Evolutionary conservation across 2,888 invertebrate species (phyloP).

Genomic region (Mechanitis mazaeus): DNA sequence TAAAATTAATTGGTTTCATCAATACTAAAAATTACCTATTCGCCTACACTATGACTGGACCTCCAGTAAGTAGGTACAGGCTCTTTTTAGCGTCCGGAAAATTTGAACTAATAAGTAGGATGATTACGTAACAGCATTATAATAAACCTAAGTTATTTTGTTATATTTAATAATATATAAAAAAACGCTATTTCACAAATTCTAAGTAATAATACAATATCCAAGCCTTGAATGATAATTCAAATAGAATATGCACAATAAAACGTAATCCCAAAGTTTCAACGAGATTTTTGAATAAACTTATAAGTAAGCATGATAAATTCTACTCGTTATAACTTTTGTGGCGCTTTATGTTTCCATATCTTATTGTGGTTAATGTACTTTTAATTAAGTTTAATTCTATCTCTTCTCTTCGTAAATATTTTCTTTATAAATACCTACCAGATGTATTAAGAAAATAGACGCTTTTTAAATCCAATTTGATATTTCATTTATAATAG

Average conservation of each 20-base stretch:
- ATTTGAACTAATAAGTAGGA: not conserved
- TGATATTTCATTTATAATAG: too few relatives aligned
- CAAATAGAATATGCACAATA: too few relatives aligned
- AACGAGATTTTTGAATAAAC: not conserved
- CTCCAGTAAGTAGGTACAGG: not conserved
- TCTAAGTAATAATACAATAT: too few relatives aligned
- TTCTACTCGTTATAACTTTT: constrained; percentile 33
- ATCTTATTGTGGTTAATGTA: not conserved
- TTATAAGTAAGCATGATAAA: constrained; percentile 37
- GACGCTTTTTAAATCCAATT: too few relatives aligned
- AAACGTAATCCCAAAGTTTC: constrained; percentile 10
- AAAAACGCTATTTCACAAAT: too few relatives aligned
- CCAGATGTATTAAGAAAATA: too few relatives aligned
- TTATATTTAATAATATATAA: not conserved
- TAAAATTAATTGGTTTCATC: too few relatives aligned
- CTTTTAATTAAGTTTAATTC: not conserved
- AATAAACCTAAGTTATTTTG: not conserved
- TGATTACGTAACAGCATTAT: not conserved
- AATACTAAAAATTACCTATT: too few relatives aligned
- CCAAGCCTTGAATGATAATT: too few relatives aligned
- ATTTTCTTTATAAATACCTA: too few relatives aligned
- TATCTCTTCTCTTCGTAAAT: not conserved
- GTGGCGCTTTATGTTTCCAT: constrained; percentile 18
- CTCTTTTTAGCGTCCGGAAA: not conserved
- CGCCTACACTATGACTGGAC: too few relatives aligned